A percentile compares a stretch with the other conserved stretches of the same genome.
phyloP scores from a whole-genome alignment of 2,113 vertebrate species.

The Tragelaphus imberbis region DNA sequence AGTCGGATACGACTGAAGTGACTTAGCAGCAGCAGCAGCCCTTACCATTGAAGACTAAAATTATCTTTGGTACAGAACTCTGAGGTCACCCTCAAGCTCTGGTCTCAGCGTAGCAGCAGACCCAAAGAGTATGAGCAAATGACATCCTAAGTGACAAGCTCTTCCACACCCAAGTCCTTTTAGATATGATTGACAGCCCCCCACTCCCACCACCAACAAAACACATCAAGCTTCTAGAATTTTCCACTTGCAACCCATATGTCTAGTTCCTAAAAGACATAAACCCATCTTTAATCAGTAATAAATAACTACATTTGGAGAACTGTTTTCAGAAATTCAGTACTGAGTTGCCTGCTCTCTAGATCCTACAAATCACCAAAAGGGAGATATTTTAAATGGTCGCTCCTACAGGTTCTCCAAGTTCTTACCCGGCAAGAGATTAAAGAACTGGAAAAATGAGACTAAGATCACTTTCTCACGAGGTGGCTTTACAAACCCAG shows the following conservation, averaged over 20 bases:
- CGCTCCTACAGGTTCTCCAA: background rate
- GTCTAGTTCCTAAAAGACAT: background rate
- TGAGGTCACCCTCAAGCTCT: background rate
- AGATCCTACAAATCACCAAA: background rate
- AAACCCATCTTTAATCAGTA: background rate
- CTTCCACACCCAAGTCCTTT: background rate
- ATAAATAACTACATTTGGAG: background rate
- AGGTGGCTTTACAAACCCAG: background rate
- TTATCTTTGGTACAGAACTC: background rate
- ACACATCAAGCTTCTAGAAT: background rate
- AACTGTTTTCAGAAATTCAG: slow-evolving; percentile 8
- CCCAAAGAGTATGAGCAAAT: background rate
- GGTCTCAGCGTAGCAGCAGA: background rate
- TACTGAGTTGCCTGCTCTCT: background rate
- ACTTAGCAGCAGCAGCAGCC: no score
- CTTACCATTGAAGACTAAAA: background rate
- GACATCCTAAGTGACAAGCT: background rate
- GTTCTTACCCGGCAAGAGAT: background rate
- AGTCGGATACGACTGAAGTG: no score
- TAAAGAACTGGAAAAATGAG: background rate
- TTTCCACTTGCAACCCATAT: background rate
- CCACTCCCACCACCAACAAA: background rate
- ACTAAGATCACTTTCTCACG: background rate
- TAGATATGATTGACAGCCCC: background rate
- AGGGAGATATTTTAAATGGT: background rate